Conservation (phyloP, 2,888 invertebrate genomes). For the Octodonta nipae region DNA sequence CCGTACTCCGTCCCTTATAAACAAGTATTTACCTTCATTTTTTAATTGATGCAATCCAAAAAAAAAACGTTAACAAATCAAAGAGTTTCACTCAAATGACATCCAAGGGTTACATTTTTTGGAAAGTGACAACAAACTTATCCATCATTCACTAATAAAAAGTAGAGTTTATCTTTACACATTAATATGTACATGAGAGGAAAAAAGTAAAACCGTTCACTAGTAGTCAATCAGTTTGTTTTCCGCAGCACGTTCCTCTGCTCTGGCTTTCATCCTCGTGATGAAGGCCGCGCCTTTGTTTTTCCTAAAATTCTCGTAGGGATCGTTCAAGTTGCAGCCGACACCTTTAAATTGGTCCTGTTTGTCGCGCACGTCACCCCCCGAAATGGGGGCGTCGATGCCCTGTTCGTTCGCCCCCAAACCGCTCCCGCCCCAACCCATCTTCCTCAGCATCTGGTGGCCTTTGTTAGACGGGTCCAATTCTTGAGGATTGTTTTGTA, state of each 20-base stretch:
- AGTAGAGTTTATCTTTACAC: too few species aligned
- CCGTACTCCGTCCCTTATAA: too few species aligned
- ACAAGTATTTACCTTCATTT: too few species aligned
- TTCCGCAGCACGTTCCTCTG: slow-evolving; percentile 54
- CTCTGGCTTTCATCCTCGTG: slow-evolving; percentile 82
- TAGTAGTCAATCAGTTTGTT: slow-evolving; percentile 23
- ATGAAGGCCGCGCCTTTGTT: slow-evolving; percentile 91
- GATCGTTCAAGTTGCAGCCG: slow-evolving; percentile 84
- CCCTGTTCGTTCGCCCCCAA: slow-evolving; percentile 91
- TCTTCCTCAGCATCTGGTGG: slow-evolving; percentile 90
- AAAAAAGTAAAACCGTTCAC: background rate
- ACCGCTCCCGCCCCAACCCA: slow-evolving; percentile 96
- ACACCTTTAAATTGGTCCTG: slow-evolving; percentile 91
- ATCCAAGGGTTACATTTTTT: too few species aligned
- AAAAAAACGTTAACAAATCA: too few species aligned
- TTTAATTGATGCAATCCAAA: too few species aligned
- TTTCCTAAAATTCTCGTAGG: slow-evolving; percentile 93
- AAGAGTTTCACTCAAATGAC: too few species aligned
- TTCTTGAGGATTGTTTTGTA: slow-evolving; percentile 37
- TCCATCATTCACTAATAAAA: too few species aligned
- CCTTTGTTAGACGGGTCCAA: slow-evolving; percentile 87
- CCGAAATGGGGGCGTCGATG: slow-evolving; percentile 85
- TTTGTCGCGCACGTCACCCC: slow-evolving; percentile 78
- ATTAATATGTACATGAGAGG: slow-evolving; percentile 1
- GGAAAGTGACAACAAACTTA: too few species aligned